These are phyloP conservation scores for Forbesichthys papilliferus DNA, from an alignment of 2,113 vertebrate species.

Conservation along the genomic window DNA sequence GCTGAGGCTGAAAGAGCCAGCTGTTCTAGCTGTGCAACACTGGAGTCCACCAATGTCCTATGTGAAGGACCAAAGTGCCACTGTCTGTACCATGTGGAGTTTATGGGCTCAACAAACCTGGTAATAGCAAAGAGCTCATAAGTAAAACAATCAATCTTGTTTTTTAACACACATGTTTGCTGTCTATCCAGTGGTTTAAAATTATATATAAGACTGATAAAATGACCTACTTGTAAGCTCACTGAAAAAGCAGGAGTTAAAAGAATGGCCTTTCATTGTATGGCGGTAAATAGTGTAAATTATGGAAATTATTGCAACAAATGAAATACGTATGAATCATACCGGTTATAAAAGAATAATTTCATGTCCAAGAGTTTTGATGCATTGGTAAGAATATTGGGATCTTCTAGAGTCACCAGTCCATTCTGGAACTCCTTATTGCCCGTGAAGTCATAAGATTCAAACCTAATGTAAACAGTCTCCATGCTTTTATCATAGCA, in stretches of 20 bases:
- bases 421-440: slow-evolving; percentile 61
- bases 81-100: slow-evolving; percentile 52
- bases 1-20: background rate
- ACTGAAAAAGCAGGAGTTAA: too few species aligned
- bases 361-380: slow-evolving; percentile 56
- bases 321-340: background rate
- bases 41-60: background rate
- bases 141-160: background rate
- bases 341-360: slow-evolving; percentile 75
- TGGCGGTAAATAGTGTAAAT: background rate
- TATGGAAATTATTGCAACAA: background rate
- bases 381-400: background rate
- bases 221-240: too few species aligned
- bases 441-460: slow-evolving; percentile 62
- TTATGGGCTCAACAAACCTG: slow-evolving; percentile 75
- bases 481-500: slow-evolving; percentile 50
- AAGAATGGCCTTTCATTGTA: background rate
- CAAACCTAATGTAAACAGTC: slow-evolving; percentile 59
- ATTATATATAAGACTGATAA: too few species aligned
- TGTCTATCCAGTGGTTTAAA: too few species aligned
- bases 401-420: slow-evolving; percentile 32
- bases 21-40: slow-evolving; percentile 7
- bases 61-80: slow-evolving; percentile 28
- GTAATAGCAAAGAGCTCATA: background rate
- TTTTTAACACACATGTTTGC: background rate